Evolutionary conservation across 2,888 invertebrate genomes (phyloP).

Genomic region (Lacanobia wlatinum): DNA sequence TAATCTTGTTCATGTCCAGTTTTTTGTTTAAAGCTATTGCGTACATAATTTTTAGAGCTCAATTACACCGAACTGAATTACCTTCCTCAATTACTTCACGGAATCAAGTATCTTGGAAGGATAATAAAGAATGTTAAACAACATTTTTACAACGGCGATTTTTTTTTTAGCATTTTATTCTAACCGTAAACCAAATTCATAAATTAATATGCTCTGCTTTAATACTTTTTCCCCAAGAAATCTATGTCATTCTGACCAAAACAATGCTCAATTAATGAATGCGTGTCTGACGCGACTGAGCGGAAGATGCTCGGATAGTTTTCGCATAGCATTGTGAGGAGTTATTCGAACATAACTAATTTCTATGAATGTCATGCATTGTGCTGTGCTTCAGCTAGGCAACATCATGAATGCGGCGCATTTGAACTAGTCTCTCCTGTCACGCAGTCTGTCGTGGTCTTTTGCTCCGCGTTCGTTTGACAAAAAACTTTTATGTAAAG

Average conservation of each 20-base stretch:
- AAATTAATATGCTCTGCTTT: constrained; percentile 6
- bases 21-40: neutral
- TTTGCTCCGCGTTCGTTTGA: neutral
- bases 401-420: constrained; percentile 19
- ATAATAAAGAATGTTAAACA: neutral
- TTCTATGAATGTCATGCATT: constrained; percentile 23
- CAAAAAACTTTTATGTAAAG: neutral
- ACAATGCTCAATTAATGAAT: constrained; percentile 47
- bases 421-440: constrained; percentile 16
- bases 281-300: constrained; percentile 10
- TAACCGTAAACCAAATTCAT: constrained; percentile 30
- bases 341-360: constrained; percentile 26
- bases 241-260: constrained; percentile 21
- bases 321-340: constrained; percentile 6
- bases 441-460: neutral
- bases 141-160: neutral
- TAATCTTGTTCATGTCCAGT: neutral
- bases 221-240: constrained; percentile 11
- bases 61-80: constrained; percentile 25
- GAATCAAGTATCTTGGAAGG: neutral
- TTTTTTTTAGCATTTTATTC: constrained; percentile 10
- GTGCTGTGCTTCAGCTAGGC: constrained; percentile 3
- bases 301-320: constrained; percentile 8
- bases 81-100: constrained; percentile 18
- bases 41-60: constrained; percentile 10